Percentiles rank a stretch among this genome's conserved stretches.
Conservation (phyloP, 2,113 vertebrate genomes). For the Falcunculus frontatus region DNA sequence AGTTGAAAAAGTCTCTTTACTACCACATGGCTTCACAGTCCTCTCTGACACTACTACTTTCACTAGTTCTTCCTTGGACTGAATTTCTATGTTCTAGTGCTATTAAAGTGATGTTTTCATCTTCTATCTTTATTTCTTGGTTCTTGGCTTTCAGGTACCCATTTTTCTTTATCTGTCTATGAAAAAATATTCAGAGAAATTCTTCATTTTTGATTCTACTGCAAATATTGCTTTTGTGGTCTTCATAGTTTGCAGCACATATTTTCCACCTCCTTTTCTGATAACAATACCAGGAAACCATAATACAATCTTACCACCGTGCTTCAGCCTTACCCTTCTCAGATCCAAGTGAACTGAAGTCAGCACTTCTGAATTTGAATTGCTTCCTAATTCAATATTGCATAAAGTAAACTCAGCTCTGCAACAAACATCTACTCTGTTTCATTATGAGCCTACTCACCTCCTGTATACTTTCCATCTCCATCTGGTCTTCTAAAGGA, state of each 20-base stretch:
- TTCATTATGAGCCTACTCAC: neutral
- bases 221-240: neutral
- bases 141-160: neutral
- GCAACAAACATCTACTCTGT: neutral
- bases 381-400: neutral
- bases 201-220: neutral
- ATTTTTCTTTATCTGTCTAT: neutral
- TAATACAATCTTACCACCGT: neutral
- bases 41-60: neutral
- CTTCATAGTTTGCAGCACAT: neutral
- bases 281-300: neutral
- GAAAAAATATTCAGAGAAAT: neutral
- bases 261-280: neutral
- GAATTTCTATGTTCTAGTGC: neutral
- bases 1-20: neutral
- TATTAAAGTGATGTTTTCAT: neutral
- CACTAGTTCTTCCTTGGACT: neutral
- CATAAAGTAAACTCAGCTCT: neutral
- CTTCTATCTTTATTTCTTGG: neutral
- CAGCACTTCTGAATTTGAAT: neutral
- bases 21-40: neutral
- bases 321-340: neutral
- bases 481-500: neutral
- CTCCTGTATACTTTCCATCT: neutral
- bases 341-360: neutral